Evolutionary conservation across 53 echinoderm and acorn worm genomes (phyloP).

Genomic region (Echinarachnius parma): DNA sequence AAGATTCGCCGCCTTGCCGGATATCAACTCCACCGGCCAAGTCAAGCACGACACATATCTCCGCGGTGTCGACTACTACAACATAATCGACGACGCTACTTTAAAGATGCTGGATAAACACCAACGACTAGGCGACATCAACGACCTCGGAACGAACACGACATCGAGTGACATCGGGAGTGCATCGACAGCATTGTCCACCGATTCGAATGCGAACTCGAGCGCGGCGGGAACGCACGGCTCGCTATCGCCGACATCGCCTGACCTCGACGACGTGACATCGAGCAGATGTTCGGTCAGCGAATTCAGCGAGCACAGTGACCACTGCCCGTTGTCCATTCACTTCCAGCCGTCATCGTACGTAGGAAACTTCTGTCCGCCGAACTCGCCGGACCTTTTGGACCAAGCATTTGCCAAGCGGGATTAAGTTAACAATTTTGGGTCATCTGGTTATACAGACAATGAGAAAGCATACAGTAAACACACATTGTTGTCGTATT

Average conservation of each 20-base stretch:
- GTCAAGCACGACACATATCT: no score
- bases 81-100: conserved; percentile 30
- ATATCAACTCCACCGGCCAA: no score
- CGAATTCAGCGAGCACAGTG: conserved; percentile 23
- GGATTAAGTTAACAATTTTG: no score
- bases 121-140: background rate
- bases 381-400: conserved; percentile 59
- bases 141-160: background rate
- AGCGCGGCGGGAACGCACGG: conserved; percentile 6
- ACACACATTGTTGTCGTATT: no score
- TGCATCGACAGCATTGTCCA: background rate
- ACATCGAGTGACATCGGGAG: background rate
- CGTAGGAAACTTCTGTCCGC: conserved; percentile 69
- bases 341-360: conserved; percentile 51
- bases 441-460: no score
- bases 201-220: conserved; percentile 9
- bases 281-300: no score
- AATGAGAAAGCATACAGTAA: no score
- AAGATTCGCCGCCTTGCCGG: background rate
- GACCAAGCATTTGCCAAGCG: no score
- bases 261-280: no score
- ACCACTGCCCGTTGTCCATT: conserved; percentile 56
- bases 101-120: background rate
- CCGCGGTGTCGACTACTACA: conserved; percentile 13
- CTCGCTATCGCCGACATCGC: background rate